Evolutionary conservation across 2,797 vertebrate genomes (phyloP).

Genomic region (Girardinus metallicus): DNA sequence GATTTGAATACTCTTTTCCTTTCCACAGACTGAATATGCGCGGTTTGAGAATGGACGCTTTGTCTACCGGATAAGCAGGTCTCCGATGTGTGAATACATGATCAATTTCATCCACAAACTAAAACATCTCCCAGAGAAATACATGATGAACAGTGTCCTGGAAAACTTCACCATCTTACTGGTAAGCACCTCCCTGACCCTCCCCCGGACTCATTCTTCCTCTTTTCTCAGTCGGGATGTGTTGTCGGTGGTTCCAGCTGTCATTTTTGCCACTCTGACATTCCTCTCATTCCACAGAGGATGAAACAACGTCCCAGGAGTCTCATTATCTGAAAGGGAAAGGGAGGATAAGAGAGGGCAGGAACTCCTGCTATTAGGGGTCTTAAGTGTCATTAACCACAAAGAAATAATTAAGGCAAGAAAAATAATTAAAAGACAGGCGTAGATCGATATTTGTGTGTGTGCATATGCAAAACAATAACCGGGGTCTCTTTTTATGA

Average conservation of each 20-base stretch:
- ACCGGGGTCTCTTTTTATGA: not conserved
- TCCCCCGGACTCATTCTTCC: constrained; percentile 43
- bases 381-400: constrained; percentile 56
- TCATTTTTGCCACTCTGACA: constrained; percentile 52
- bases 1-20: not conserved
- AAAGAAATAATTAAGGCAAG: constrained; percentile 30
- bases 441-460: not conserved
- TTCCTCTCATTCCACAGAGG: constrained; percentile 77
- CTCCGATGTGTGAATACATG: constrained; percentile 99
- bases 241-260: constrained; percentile 46
- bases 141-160: constrained; percentile 99
- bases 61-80: constrained; percentile 97
- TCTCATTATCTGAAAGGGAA: constrained; percentile 74
- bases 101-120: constrained; percentile 99
- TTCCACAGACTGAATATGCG: constrained; percentile 92
- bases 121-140: constrained; percentile 99
- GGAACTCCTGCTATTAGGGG: constrained; percentile 64
- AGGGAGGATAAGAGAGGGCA: constrained; percentile 53
- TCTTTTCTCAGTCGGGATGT: constrained; percentile 41
- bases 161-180: constrained; percentile 99
- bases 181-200: constrained; percentile 81
- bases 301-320: constrained; percentile 69
- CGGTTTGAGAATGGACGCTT: constrained; percentile 98
- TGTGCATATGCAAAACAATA: not conserved
- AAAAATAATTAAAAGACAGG: constrained; percentile 24